A percentile compares a stretch with the other conserved stretches of the same genome.
These are phyloP conservation scores for Anarhynchus alexandrinus DNA, from an alignment of 2,113 vertebrate genomes.

Conservation along the genomic window DNA sequence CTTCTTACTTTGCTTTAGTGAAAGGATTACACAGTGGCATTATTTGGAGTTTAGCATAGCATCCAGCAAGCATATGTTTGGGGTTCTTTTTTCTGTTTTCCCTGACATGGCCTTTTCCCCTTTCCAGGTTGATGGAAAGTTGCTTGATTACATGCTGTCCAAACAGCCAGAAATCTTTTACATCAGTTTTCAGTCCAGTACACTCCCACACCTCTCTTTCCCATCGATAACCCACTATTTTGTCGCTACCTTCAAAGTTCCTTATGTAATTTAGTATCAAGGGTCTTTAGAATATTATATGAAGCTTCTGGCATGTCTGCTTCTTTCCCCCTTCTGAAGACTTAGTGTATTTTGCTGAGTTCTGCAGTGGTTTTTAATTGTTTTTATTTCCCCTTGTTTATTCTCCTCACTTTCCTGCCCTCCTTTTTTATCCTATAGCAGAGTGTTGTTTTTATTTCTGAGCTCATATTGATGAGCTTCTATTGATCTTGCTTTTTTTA, in stretches of 20 bases:
- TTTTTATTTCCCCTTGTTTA: background rate
- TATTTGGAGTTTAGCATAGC: background rate
- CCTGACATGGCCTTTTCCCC: background rate
- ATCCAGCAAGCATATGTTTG: background rate
- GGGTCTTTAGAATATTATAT: background rate
- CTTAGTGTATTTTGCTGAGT: background rate
- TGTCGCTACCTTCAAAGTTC: background rate
- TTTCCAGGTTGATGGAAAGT: background rate
- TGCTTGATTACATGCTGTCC: background rate
- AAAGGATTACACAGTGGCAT: background rate
- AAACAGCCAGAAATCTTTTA: background rate
- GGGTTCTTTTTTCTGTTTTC: background rate
- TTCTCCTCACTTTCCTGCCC: background rate
- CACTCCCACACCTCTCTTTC: background rate
- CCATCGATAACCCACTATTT: background rate
- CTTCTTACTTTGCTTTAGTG: background rate
- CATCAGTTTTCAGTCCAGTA: background rate
- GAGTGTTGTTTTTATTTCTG: background rate
- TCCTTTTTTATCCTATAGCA: background rate
- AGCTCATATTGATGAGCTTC: background rate
- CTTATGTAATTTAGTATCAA: background rate
- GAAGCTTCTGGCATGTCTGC: background rate
- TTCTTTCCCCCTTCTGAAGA: background rate
- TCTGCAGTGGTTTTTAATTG: background rate
- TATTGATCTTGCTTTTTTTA: background rate